Conservation (phyloP, 2,888 invertebrate genomes). For the Lagria hirta region DNA sequence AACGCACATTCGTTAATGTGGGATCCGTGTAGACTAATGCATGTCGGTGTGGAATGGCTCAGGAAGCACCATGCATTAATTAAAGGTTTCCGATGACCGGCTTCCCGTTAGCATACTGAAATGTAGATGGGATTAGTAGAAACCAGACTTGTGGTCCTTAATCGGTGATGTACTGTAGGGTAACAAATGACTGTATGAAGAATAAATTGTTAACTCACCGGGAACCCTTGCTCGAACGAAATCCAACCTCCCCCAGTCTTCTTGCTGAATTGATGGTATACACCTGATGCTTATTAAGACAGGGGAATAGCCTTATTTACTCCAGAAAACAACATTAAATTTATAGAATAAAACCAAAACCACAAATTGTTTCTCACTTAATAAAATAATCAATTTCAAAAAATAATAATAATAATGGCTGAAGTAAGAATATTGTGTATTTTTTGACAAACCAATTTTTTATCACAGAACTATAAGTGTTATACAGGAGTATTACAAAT, state of each 20-base stretch:
- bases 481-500: too few species aligned
- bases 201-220: constrained; percentile 28
- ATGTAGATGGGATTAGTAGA: constrained; percentile 32
- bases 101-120: constrained; percentile 29
- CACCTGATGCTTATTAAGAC: too few species aligned
- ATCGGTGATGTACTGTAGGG: constrained; percentile 25
- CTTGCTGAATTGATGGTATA: constrained; percentile 20
- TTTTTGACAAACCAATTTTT: too few species aligned
- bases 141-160: constrained; percentile 33
- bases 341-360: too few species aligned
- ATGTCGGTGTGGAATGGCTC: constrained; percentile 23
- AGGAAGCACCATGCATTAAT: constrained; percentile 32
- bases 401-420: too few species aligned
- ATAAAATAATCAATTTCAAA: too few species aligned
- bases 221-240: constrained; percentile 23
- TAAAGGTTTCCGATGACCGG: constrained; percentile 30
- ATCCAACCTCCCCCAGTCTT: constrained; percentile 24
- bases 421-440: too few species aligned
- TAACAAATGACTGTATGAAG: constrained; percentile 29
- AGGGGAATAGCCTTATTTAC: too few species aligned
- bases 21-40: constrained; percentile 31
- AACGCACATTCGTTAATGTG: constrained; percentile 24
- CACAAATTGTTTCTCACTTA: too few species aligned
- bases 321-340: too few species aligned
- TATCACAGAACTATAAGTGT: too few species aligned